Conservation (phyloP, 2,888 invertebrate species). For the Cordilura impudica region DNA sequence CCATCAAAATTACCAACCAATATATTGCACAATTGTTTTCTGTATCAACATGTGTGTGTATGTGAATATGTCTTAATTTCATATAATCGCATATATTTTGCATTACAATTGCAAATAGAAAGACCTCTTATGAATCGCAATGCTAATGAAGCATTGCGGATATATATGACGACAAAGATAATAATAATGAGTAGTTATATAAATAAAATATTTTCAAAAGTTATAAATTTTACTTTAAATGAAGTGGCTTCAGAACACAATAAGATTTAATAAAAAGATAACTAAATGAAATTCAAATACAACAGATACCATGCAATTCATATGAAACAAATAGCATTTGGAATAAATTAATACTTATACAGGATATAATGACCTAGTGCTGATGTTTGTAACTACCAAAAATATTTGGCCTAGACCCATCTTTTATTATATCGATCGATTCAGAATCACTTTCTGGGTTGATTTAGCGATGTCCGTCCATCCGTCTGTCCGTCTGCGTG, state of each 20-base stretch:
- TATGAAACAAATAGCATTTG: too few species aligned
- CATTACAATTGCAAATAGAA: neutral
- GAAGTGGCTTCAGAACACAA: neutral
- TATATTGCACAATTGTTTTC: neutral
- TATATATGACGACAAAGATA: neutral
- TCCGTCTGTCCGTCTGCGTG: too few species aligned
- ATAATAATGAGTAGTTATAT: neutral
- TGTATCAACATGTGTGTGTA: neutral
- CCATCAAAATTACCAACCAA: slow-evolving; percentile 5
- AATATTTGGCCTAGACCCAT: too few species aligned
- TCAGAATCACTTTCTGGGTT: too few species aligned
- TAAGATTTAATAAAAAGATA: neutral
- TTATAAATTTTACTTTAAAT: too few species aligned
- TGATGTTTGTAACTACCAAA: too few species aligned
- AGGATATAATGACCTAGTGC: too few species aligned
- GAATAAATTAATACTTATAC: too few species aligned
- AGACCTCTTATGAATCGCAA: neutral
- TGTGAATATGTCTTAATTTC: neutral
- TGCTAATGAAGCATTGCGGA: neutral
- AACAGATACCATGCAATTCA: too few species aligned
- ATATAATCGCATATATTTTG: neutral
- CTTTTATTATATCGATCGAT: too few species aligned
- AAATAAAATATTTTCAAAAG: too few species aligned
- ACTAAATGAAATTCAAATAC: neutral
- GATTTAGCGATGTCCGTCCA: too few species aligned